Conservation (phyloP, 2,797 vertebrate species). For the Coregonus ussuriensis region DNA sequence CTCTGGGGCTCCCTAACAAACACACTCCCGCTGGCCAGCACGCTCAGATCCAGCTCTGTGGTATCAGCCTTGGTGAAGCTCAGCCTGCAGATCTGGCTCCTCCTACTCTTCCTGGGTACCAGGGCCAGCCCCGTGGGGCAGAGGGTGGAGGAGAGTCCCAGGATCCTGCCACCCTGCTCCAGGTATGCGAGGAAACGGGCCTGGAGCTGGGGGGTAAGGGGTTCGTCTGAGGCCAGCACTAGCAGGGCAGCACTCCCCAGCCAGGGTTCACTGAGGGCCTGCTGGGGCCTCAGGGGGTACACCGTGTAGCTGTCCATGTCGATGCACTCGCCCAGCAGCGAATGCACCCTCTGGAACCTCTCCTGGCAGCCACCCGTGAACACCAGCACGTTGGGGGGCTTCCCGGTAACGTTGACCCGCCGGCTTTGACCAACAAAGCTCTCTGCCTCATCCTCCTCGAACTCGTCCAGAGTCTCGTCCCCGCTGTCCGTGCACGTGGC, state of each 20-base stretch:
- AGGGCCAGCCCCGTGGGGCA: constrained; percentile 76
- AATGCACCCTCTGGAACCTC: constrained; percentile 70
- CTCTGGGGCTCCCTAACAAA: constrained; percentile 67
- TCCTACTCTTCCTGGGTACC: constrained; percentile 43
- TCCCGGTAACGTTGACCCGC: constrained; percentile 57
- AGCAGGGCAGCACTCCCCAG: constrained; percentile 82
- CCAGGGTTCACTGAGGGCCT: constrained; percentile 85
- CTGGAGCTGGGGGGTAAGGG: constrained; percentile 69
- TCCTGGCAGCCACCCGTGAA: constrained; percentile 74
- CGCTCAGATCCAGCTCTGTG: constrained; percentile 72
- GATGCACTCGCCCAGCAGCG: constrained; percentile 80
- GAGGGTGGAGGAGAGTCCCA: constrained; percentile 82
- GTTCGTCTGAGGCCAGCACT: constrained; percentile 79
- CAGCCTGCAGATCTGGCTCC: constrained; percentile 68
- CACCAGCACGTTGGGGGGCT: constrained; percentile 87
- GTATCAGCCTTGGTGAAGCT: constrained; percentile 76
- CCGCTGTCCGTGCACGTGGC: constrained; percentile 17
- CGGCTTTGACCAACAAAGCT: not conserved
- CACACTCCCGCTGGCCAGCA: constrained; percentile 75
- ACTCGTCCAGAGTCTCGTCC: constrained; percentile 37
- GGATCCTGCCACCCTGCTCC: constrained; percentile 82
- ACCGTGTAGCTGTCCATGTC: constrained; percentile 78
- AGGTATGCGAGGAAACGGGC: constrained; percentile 83
- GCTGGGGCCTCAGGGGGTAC: constrained; percentile 81
- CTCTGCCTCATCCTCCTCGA: constrained; percentile 29